A percentile compares a stretch with the other conserved stretches of the same genome.
These are phyloP conservation scores for Athalia cordata DNA, from an alignment of 2,888 invertebrate genomes.

Conservation along the genomic window DNA sequence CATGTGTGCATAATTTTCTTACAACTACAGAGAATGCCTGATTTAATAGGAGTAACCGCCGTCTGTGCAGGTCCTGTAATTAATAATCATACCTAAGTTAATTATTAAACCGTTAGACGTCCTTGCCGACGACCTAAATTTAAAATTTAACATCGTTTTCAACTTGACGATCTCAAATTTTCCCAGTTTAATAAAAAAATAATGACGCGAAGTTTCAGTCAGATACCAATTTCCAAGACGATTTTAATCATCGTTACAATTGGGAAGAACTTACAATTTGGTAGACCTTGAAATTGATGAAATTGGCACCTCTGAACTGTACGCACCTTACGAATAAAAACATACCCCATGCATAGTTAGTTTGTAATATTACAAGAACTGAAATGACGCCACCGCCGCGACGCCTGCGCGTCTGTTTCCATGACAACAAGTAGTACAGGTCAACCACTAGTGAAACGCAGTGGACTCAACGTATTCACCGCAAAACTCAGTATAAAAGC, in stretches of 20 bases:
- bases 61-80: neutral
- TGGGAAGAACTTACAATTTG: too few relatives aligned
- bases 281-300: too few relatives aligned
- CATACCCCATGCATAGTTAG: neutral
- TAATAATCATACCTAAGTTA: neutral
- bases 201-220: too few relatives aligned
- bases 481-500: slow-evolving; percentile 38
- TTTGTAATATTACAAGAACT: neutral
- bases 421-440: slow-evolving; percentile 52
- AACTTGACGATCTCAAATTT: too few relatives aligned
- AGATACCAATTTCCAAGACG: too few relatives aligned
- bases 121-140: too few relatives aligned
- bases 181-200: too few relatives aligned
- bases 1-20: neutral
- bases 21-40: neutral
- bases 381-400: neutral
- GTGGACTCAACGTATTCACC: slow-evolving; percentile 17
- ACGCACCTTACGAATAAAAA: neutral
- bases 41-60: neutral
- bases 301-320: too few relatives aligned
- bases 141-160: too few relatives aligned
- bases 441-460: slow-evolving; percentile 49
- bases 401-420: slow-evolving; percentile 54
- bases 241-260: too few relatives aligned
- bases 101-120: too few relatives aligned